These are phyloP conservation scores for Sialia sialis DNA, from an alignment of 2,113 vertebrate species.

Conservation along the genomic window DNA sequence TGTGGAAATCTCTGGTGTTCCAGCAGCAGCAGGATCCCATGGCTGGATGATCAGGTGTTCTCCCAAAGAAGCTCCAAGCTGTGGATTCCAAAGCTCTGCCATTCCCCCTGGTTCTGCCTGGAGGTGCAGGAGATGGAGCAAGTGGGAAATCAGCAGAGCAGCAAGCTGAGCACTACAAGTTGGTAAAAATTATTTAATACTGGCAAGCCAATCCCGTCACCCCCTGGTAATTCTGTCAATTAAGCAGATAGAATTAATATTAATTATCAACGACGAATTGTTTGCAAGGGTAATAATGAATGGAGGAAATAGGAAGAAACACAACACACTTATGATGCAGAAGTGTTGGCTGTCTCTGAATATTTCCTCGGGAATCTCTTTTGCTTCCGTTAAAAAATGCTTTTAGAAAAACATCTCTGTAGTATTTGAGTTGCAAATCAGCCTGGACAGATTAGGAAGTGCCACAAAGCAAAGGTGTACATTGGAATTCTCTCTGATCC, in stretches of 20 bases:
- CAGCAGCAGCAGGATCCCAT: background rate
- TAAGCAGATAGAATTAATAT: constrained; percentile 60
- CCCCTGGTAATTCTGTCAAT: constrained; percentile 47
- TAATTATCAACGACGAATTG: constrained; percentile 51
- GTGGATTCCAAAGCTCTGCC: background rate
- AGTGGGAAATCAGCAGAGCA: constrained; percentile 60
- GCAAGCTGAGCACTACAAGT: constrained; percentile 48
- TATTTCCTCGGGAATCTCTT: constrained; percentile 31
- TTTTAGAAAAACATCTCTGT: background rate
- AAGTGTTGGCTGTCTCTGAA: background rate
- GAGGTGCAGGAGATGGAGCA: constrained; percentile 30
- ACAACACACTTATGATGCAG: background rate
- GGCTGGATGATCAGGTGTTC: background rate
- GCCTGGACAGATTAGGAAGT: background rate
- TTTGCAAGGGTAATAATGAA: constrained; percentile 1
- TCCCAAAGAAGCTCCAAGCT: background rate
- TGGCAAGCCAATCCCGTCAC: constrained; percentile 4
- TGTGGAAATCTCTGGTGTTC: background rate
- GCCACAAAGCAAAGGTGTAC: background rate
- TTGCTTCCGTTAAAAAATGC: background rate
- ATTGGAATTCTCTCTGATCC: background rate
- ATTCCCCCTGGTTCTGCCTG: background rate
- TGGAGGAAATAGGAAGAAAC: background rate
- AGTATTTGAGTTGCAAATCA: constrained; percentile 25
- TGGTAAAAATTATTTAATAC: constrained; percentile 61